Conservation (phyloP, 2,797 vertebrate genomes). For the Menidia menidia region DNA sequence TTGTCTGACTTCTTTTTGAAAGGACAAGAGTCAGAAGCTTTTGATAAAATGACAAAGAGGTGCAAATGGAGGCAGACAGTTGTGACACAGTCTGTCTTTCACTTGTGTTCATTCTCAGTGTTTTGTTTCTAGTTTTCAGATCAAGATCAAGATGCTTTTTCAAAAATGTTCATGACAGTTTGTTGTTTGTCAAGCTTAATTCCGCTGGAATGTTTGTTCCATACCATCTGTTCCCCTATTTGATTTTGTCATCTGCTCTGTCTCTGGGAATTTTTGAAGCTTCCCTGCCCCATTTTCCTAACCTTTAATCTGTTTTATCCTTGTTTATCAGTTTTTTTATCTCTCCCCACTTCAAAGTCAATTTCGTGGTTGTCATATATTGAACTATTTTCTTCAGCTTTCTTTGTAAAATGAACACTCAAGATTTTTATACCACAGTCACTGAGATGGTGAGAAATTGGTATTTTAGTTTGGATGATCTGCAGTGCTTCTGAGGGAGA, state of each 20-base stretch:
- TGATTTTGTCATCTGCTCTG: neutral
- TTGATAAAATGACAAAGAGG: conserved; percentile 9
- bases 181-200: conserved; percentile 29
- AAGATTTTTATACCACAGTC: too few species aligned
- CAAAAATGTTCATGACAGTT: conserved; percentile 12
- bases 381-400: too few species aligned
- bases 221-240: conserved; percentile 33
- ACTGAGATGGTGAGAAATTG: too few species aligned
- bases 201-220: conserved; percentile 20
- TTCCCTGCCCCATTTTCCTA: conserved; percentile 14
- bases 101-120: neutral
- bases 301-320: conserved; percentile 13
- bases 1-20: conserved; percentile 14
- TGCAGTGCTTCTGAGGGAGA: neutral
- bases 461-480: neutral
- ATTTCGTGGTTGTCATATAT: conserved; percentile 4
- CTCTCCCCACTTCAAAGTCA: neutral
- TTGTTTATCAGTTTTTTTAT: conserved; percentile 8
- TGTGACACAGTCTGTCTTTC: neutral
- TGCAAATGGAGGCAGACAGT: neutral
- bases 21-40: conserved; percentile 14
- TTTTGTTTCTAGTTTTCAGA: neutral
- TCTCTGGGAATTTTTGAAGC: conserved; percentile 5
- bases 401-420: too few species aligned
- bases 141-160: conserved; percentile 4